These are phyloP conservation scores for Troides aeacus DNA, from an alignment of 2,888 invertebrate species.

Conservation along the genomic window DNA sequence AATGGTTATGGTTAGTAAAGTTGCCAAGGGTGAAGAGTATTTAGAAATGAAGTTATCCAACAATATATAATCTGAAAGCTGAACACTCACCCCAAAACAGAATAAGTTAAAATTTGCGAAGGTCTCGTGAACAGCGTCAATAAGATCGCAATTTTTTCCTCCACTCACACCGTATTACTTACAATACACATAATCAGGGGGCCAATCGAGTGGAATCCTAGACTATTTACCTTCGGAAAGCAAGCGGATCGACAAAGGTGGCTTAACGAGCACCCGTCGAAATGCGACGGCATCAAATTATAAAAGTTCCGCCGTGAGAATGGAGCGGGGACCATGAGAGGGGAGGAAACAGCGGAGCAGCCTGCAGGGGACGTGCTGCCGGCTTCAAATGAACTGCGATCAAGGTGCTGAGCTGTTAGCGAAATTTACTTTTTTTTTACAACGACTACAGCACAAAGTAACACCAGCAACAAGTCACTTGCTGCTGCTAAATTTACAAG, in stretches of 20 bases:
- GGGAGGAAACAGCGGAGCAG: slow-evolving; percentile 5
- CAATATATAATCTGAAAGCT: not conserved
- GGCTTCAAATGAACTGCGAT: slow-evolving; percentile 17
- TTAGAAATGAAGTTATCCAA: not conserved
- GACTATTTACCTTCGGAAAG: slow-evolving; percentile 55
- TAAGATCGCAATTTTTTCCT: slow-evolving; percentile 9
- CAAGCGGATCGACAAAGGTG: slow-evolving; percentile 55
- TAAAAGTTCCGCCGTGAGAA: slow-evolving; percentile 37
- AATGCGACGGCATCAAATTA: slow-evolving; percentile 42
- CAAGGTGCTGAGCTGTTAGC: not conserved
- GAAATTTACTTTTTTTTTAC: not conserved
- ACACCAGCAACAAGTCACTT: too few relatives aligned
- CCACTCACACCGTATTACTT: slow-evolving; percentile 44
- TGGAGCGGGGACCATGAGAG: slow-evolving; percentile 22
- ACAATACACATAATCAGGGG: slow-evolving; percentile 61
- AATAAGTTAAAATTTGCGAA: slow-evolving; percentile 3
- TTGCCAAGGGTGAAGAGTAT: not conserved
- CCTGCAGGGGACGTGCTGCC: too few relatives aligned
- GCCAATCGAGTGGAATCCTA: slow-evolving; percentile 50
- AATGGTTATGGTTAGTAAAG: too few relatives aligned
- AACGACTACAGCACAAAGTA: too few relatives aligned
- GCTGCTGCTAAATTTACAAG: too few relatives aligned
- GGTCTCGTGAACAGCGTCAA: not conserved
- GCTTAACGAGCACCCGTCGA: slow-evolving; percentile 56
- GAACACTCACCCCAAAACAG: not conserved